These are phyloP conservation scores for Crax fasciolata DNA, from an alignment of 2,797 vertebrate genomes.

Conservation along the genomic window DNA sequence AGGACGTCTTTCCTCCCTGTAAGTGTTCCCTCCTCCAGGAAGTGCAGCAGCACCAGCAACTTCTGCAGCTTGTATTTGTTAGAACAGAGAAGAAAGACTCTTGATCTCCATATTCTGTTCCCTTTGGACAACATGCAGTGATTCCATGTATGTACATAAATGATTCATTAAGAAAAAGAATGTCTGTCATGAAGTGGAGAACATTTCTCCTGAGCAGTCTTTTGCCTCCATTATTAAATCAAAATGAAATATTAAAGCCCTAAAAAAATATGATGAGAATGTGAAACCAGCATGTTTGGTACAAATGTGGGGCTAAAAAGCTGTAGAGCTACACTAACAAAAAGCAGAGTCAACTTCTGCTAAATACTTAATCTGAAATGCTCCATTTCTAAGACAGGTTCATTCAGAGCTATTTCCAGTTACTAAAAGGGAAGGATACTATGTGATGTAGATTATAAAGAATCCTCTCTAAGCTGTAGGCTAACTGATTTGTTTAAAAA, in stretches of 20 bases:
- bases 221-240: neutral
- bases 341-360: neutral
- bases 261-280: neutral
- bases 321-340: neutral
- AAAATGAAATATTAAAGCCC: neutral
- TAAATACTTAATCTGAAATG: neutral
- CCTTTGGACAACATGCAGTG: neutral
- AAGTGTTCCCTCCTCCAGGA: neutral
- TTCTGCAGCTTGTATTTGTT: neutral
- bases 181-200: neutral
- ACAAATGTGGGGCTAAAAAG: neutral
- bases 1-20: neutral
- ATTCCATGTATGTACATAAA: neutral
- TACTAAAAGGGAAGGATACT: neutral
- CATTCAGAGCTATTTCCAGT: neutral
- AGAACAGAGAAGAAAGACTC: neutral
- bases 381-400: neutral
- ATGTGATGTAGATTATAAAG: accelerated
- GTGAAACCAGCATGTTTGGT: neutral
- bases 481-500: neutral
- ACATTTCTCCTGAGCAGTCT: neutral
- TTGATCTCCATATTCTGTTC: neutral
- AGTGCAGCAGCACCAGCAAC: accelerated
- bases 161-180: neutral
- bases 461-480: neutral